Conservation (phyloP, 37 sponge, comb jelly and placozoan genomes). For the Diacarnus erythraeanus region DNA sequence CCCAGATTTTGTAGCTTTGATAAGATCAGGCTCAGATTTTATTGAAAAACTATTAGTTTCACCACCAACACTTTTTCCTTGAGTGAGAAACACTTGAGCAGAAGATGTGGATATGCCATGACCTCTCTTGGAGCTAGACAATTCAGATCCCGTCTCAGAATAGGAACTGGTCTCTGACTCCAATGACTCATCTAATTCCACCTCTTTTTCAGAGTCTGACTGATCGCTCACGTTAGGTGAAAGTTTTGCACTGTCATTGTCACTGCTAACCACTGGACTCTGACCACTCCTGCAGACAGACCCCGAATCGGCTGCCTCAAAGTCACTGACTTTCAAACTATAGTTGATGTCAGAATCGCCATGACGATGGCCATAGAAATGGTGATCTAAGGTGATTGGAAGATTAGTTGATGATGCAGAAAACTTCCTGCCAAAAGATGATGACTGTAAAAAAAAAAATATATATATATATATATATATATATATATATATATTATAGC, state of each 20-base stretch:
- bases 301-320: not conserved
- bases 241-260: not conserved
- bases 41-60: not conserved
- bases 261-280: not conserved
- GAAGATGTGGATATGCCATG: not conserved
- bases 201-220: not conserved
- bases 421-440: too few relatives aligned
- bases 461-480: too few relatives aligned
- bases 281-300: not conserved
- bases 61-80: not conserved
- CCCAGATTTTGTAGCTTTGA: constrained; percentile 19
- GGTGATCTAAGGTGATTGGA: not conserved
- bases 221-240: not conserved
- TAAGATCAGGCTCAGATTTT: not conserved
- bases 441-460: not conserved
- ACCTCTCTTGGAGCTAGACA: not conserved
- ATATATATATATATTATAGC: too few relatives aligned
- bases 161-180: not conserved
- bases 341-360: constrained; percentile 5
- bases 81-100: not conserved
- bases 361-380: not conserved
- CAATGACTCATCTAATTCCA: not conserved
- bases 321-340: constrained; percentile 34
- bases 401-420: not conserved
- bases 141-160: not conserved